Evolutionary conservation across 1,140 invertebrate species (phyloP).

Genomic region (Diprion similis): DNA sequence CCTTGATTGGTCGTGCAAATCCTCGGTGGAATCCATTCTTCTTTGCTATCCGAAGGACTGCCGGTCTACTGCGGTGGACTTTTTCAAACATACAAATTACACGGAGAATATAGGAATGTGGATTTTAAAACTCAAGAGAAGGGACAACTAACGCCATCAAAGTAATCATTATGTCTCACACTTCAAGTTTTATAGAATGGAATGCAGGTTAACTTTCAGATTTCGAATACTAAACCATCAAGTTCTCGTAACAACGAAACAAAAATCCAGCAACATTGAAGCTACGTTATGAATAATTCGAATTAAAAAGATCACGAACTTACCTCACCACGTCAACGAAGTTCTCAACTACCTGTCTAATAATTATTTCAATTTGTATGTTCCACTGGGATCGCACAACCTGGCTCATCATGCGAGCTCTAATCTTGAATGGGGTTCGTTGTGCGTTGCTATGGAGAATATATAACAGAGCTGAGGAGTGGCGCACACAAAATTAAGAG

Average conservation of each 20-base stretch:
- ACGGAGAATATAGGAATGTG: too few relatives aligned
- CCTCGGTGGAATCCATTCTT: not conserved
- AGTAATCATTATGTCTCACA: too few relatives aligned
- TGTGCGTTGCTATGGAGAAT: slow-evolving; percentile 5
- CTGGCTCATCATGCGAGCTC: not conserved
- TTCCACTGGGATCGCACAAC: not conserved
- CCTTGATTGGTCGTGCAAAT: not conserved
- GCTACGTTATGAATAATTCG: too few relatives aligned
- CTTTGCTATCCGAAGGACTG: not conserved
- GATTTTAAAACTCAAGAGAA: too few relatives aligned
- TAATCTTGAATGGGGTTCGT: not conserved
- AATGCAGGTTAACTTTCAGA: too few relatives aligned
- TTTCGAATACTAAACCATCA: too few relatives aligned
- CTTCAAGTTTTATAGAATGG: too few relatives aligned
- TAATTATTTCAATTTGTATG: not conserved
- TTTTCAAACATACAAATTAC: too few relatives aligned
- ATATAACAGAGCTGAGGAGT: not conserved
- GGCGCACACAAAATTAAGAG: not conserved
- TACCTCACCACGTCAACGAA: not conserved
- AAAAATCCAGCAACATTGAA: too few relatives aligned
- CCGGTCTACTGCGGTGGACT: too few relatives aligned
- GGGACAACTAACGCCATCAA: too few relatives aligned
- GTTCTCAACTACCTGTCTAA: not conserved
- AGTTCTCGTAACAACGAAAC: too few relatives aligned
- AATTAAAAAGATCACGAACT: not conserved